A percentile compares a stretch with the other conserved stretches of the same genome.
Conservation (phyloP, 1,140 invertebrate species). For the Spodoptera litura region DNA sequence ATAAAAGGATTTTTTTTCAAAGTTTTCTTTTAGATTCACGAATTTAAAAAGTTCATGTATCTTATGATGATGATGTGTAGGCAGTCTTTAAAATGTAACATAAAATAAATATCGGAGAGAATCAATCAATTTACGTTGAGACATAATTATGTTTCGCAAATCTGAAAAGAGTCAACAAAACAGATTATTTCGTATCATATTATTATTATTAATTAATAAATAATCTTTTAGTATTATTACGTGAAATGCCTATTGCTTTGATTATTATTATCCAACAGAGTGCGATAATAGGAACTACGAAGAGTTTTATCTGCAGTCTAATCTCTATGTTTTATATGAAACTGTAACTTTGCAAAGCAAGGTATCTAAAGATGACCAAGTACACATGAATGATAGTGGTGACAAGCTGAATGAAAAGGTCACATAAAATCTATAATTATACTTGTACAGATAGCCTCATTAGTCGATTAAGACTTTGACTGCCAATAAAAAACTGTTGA, state of each 20-base stretch:
- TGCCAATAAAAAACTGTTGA: too few species aligned
- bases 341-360: conserved; percentile 49
- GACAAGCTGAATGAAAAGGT: background rate
- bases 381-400: background rate
- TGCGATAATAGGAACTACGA: conserved; percentile 53
- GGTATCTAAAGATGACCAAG: conserved; percentile 45
- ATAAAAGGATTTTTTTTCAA: too few species aligned
- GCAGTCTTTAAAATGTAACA: background rate
- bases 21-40: too few species aligned
- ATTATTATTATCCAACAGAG: conserved; percentile 25
- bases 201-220: conserved; percentile 7
- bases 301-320: conserved; percentile 23
- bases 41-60: too few species aligned
- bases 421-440: background rate
- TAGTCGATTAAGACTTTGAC: too few species aligned
- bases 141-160: background rate
- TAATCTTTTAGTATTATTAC: conserved; percentile 36
- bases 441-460: too few species aligned
- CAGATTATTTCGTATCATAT: background rate
- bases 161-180: background rate
- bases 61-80: background rate
- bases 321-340: conserved; percentile 15
- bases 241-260: conserved; percentile 43
- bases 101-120: background rate
- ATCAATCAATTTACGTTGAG: background rate